A percentile compares a stretch with the other conserved stretches of the same genome.
These are phyloP conservation scores for Arnoldichthys spilopterus DNA, from an alignment of 2,797 vertebrate genomes.

Conservation along the genomic window DNA sequence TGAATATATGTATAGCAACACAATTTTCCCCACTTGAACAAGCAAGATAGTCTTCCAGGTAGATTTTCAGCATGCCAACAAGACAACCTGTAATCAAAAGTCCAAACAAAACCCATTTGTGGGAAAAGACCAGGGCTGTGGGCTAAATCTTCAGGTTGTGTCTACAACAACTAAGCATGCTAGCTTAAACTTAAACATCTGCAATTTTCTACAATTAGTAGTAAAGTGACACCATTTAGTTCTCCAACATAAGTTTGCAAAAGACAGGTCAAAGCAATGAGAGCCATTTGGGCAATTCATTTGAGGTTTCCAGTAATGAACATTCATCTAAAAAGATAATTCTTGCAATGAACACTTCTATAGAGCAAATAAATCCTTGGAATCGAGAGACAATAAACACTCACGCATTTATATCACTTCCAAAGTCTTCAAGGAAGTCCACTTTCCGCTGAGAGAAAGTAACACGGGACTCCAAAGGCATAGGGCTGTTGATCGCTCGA, in stretches of 20 bases:
- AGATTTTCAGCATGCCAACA: neutral
- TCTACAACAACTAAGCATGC: no score
- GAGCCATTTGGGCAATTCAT: neutral
- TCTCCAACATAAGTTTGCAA: no score
- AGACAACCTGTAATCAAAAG: no score
- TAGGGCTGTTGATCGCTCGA: conserved; percentile 84
- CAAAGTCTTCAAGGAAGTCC: conserved; percentile 97
- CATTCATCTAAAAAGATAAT: no score
- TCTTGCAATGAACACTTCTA: no score
- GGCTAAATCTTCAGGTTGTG: no score
- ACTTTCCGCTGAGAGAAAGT: conserved; percentile 96
- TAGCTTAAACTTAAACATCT: no score
- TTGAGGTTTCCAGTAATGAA: neutral
- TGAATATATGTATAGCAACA: neutral
- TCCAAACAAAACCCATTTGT: no score
- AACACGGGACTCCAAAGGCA: conserved; percentile 89
- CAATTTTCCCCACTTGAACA: neutral
- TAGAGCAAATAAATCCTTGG: no score
- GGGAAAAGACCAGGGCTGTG: no score
- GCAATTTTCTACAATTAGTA: no score
- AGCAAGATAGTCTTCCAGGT: neutral
- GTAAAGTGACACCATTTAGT: no score
- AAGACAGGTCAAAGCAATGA: neutral
- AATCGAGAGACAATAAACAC: conserved; percentile 47
- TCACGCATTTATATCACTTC: conserved; percentile 92